Evolutionary conservation across 2,113 vertebrate species (phyloP).

Genomic region (Deroptyus accipitrinus): DNA sequence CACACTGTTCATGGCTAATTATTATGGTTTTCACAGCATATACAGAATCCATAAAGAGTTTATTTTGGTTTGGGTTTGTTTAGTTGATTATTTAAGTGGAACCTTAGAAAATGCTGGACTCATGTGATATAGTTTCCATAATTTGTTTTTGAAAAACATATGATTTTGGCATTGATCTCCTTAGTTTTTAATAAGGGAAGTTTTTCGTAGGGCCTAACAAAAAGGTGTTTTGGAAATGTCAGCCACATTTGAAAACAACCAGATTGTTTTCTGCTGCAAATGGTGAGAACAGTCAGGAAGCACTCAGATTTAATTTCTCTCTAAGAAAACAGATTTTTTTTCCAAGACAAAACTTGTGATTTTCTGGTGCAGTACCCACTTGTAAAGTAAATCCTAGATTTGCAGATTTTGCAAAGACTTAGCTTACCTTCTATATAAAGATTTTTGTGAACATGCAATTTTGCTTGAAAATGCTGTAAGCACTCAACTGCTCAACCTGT

Average conservation of each 20-base stretch:
- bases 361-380: neutral
- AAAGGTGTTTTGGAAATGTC: neutral
- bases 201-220: neutral
- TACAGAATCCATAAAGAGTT: neutral
- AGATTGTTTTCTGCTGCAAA: neutral
- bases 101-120: neutral
- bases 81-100: neutral
- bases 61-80: neutral
- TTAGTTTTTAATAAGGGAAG: neutral
- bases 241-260: neutral
- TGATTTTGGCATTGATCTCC: neutral
- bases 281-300: neutral
- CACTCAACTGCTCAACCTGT: conserved; percentile 25
- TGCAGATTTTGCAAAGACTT: neutral
- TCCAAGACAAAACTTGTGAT: neutral
- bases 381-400: neutral
- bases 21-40: neutral
- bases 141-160: neutral
- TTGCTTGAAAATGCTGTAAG: conserved; percentile 50
- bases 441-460: conserved; percentile 45
- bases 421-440: neutral
- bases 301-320: neutral
- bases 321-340: neutral
- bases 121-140: neutral
- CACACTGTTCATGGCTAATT: neutral